Evolutionary conservation across 2,888 invertebrate genomes (phyloP), one percentile per base, ranked within the genome.

Genomic region (Trisateles emortualis): DNA sequence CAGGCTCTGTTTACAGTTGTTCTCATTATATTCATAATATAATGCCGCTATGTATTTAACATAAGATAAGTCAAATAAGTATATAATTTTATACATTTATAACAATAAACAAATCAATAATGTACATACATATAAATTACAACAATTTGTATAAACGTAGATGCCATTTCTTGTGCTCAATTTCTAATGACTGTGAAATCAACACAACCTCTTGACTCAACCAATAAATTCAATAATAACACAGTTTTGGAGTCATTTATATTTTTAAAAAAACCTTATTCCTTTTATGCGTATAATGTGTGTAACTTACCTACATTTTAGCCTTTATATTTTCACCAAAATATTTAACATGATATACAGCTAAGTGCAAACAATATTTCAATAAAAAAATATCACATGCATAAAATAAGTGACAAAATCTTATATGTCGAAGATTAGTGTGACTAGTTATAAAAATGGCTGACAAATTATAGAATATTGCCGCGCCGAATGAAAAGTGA

Each of bases 391-490:
- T 76, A 76, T 78, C 72, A 72, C 49, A 68, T 64, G 66, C 38
- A 60, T 64, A 72, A 60, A 66, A 64, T 60, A 61, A 69, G 69
- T 59, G 66, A 60, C 65, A 74, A 72, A 68, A 59, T 50, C 64
- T 67, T 70, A 73, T 63, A 65, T 46, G 67, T 64, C 61, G 59
- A 70, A 73, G 54, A 61, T 54, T 69, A 70, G 22, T 51, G 64
- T 84, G 84, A 86, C 86, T 87, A 87, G 86, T 79, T 81, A 72
- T 64, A 61, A 68, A 73, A 70, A 74, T 76, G 71, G 72, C 72
- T 65, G 68, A 54, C 68, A 55, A 64, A 61, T 67, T 52, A 63
- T 56, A 45, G 24, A 55, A 46, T 50, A 48, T 52, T 53, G 62
- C 51, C n/a, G 22, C 55, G 54, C 61, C 59, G 22, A 58, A 50